A percentile compares a stretch with the other conserved stretches of the same genome.
Evolutionary conservation across 2,888 invertebrate genomes (phyloP).

Genomic region (Torymus auratus): DNA sequence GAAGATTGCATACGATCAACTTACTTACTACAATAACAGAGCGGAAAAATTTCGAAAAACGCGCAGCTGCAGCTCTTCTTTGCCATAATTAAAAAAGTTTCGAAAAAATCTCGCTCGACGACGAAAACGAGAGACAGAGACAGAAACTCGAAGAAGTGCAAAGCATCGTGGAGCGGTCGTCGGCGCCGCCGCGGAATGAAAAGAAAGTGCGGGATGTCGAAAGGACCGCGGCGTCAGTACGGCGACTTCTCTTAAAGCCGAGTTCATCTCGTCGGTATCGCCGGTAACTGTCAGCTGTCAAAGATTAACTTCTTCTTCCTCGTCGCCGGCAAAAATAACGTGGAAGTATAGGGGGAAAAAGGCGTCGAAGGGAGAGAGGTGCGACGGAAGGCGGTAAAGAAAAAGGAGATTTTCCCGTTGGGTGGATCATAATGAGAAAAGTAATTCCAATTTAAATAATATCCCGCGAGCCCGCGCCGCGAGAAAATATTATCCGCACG

Average conservation of each 20-base stretch:
- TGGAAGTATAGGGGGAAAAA: neutral
- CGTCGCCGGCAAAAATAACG: slow-evolving; percentile 29
- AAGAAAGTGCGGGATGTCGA: slow-evolving; percentile 22
- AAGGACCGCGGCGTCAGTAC: neutral
- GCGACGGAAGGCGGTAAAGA: slow-evolving; percentile 66
- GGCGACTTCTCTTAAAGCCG: slow-evolving; percentile 26
- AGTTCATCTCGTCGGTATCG: slow-evolving; percentile 49
- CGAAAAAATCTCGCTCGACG: neutral
- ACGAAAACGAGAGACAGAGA: neutral
- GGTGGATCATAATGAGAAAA: slow-evolving; percentile 76
- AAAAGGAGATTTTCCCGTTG: slow-evolving; percentile 74
- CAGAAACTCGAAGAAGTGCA: too few relatives aligned
- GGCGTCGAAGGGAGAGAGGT: neutral
- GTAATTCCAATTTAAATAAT: slow-evolving; percentile 77
- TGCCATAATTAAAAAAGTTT: slow-evolving; percentile 38
- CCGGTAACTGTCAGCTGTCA: slow-evolving; percentile 70
- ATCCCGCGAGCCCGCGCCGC: slow-evolving; percentile 68
- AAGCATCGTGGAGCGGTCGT: too few relatives aligned
- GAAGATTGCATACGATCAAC: too few relatives aligned
- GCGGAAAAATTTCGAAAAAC: too few relatives aligned
- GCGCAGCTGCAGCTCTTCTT: too few relatives aligned
- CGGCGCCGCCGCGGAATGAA: neutral
- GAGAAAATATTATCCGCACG: slow-evolving; percentile 71
- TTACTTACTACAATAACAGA: too few relatives aligned
- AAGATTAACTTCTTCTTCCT: slow-evolving; percentile 70